Conservation (phyloP, 2,888 invertebrate species). For the Agapostemon virescens region DNA sequence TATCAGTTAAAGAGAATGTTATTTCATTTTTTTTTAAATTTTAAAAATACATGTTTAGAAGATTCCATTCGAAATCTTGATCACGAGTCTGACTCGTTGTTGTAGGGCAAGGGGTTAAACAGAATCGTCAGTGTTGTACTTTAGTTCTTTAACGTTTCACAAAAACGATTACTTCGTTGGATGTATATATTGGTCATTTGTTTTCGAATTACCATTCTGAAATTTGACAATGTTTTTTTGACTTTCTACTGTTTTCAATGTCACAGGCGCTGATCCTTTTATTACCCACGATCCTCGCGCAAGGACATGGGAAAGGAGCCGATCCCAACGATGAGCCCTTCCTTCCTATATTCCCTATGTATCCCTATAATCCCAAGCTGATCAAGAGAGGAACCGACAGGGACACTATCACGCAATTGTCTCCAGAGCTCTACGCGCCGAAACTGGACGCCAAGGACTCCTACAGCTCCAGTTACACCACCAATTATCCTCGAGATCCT, state of each 20-base stretch:
- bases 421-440: conserved; percentile 73
- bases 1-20: too few relatives aligned
- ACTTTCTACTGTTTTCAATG: background rate
- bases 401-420: conserved; percentile 65
- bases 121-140: background rate
- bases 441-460: conserved; percentile 74
- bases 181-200: background rate
- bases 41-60: too few relatives aligned
- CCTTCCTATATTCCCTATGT: conserved; percentile 76
- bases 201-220: too few relatives aligned
- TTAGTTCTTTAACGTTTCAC: background rate
- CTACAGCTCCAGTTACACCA: conserved; percentile 67
- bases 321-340: conserved; percentile 77
- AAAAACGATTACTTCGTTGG: background rate
- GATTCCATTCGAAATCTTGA: too few relatives aligned
- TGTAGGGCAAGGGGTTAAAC: too few relatives aligned
- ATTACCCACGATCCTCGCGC: conserved; percentile 70
- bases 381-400: conserved; percentile 76
- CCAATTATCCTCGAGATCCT: conserved; percentile 69
- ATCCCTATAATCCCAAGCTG: conserved; percentile 76
- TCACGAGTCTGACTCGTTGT: too few relatives aligned
- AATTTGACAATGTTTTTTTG: background rate
- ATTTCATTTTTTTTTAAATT: too few relatives aligned
- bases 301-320: conserved; percentile 63
- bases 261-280: conserved; percentile 74